A percentile compares a stretch with the other conserved stretches of the same genome.
Evolutionary conservation across 2,113 vertebrate genomes (phyloP).

Genomic region (Rhinoderma darwinii): DNA sequence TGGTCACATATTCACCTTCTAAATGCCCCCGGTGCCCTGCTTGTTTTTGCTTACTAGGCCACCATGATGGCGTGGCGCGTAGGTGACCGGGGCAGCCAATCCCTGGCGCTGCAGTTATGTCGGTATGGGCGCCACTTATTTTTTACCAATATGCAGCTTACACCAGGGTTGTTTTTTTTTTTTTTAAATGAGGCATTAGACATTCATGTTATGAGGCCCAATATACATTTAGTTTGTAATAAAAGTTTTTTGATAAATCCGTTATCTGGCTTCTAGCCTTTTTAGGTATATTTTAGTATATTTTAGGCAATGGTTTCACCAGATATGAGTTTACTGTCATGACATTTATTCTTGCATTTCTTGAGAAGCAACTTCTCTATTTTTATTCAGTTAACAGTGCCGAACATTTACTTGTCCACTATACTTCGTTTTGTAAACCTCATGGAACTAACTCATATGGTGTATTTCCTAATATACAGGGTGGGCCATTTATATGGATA

Average conservation of each 20-base stretch:
- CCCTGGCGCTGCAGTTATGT: not conserved
- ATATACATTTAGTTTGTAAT: not conserved
- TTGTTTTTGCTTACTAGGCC: not conserved
- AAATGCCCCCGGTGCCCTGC: not conserved
- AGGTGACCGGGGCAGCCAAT: not conserved
- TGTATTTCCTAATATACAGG: not conserved
- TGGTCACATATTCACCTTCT: not conserved
- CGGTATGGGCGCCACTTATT: too few relatives aligned
- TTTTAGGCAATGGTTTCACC: not conserved
- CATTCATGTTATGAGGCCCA: not conserved
- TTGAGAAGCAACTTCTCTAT: not conserved
- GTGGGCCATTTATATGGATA: too few relatives aligned
- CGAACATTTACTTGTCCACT: not conserved
- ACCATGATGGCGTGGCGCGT: not conserved
- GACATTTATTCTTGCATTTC: not conserved
- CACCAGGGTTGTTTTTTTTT: too few relatives aligned
- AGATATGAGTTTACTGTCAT: not conserved
- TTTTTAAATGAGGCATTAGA: too few relatives aligned
- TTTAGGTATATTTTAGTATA: not conserved
- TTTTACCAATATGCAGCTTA: too few relatives aligned
- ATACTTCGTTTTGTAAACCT: not conserved
- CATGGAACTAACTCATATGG: not conserved
- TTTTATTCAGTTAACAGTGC: not conserved
- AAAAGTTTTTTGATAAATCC: not conserved
- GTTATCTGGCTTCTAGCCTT: not conserved